phyloP scores from a whole-genome alignment of 2,888 invertebrate genomes.

The Eilema griseolum region DNA sequence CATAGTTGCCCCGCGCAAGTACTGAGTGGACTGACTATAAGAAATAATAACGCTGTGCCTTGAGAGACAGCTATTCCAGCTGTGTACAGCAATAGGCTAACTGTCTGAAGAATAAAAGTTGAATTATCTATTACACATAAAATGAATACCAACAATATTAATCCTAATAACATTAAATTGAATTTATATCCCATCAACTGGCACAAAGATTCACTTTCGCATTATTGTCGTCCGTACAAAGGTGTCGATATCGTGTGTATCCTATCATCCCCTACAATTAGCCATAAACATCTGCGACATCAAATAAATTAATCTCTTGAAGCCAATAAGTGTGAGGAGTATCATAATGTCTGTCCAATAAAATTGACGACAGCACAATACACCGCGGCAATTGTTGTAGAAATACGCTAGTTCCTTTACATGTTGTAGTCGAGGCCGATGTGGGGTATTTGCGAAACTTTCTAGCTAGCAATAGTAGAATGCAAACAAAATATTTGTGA shows the following conservation, averaged over 20 bases:
- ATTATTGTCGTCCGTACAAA: slow-evolving; percentile 15
- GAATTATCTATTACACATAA: background rate
- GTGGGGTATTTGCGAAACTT: background rate
- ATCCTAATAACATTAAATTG: slow-evolving; percentile 19
- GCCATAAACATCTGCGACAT: slow-evolving; percentile 36
- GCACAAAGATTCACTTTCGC: slow-evolving; percentile 15
- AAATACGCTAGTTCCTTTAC: slow-evolving; percentile 37
- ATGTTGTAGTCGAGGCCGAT: slow-evolving; percentile 21
- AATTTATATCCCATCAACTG: slow-evolving; percentile 17
- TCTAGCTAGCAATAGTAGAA: too few species aligned
- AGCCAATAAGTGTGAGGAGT: slow-evolving; percentile 45
- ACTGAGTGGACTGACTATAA: too few species aligned
- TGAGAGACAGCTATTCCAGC: too few species aligned
- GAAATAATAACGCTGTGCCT: too few species aligned
- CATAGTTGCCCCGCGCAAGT: too few species aligned
- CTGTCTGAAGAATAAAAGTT: background rate
- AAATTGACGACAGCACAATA: slow-evolving; percentile 39
- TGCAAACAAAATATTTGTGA: background rate
- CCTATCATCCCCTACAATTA: slow-evolving; percentile 46
- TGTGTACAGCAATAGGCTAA: background rate
- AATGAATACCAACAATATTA: slow-evolving; percentile 8
- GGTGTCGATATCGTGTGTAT: slow-evolving; percentile 22
- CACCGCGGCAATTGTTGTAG: slow-evolving; percentile 38
- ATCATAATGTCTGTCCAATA: slow-evolving; percentile 38
- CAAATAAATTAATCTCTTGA: slow-evolving; percentile 49